Evolutionary conservation across 2,797 vertebrate species (phyloP).

Genomic region (Forpus xanthops): DNA sequence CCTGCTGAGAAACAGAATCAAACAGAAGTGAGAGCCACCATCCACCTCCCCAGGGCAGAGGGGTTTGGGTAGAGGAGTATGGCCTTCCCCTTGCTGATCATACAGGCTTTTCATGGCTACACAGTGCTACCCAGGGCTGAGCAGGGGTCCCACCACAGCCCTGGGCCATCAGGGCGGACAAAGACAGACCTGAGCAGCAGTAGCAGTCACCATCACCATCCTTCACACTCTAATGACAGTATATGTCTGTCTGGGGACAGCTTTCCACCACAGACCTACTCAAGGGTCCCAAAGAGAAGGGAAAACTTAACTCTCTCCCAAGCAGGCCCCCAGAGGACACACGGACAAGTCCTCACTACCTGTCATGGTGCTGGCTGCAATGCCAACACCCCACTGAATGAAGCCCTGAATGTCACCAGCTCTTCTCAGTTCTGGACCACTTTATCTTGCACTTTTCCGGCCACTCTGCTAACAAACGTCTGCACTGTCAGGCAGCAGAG

Average conservation of each 20-base stretch:
- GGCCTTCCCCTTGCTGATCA: background rate
- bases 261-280: background rate
- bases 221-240: background rate
- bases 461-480: background rate
- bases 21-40: background rate
- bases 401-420: background rate
- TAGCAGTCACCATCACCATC: background rate
- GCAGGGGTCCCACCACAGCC: background rate
- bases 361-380: fast-evolving
- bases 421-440: background rate
- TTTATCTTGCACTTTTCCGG: background rate
- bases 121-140: background rate
- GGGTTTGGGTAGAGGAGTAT: background rate
- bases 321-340: background rate
- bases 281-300: background rate
- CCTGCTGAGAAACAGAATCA: background rate
- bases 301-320: background rate
- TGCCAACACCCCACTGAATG: background rate
- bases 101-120: background rate
- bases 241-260: background rate
- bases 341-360: background rate
- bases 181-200: background rate
- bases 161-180: background rate
- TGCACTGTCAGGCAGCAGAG: background rate
- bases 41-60: background rate